phyloP scores from a whole-genome alignment of 2,888 invertebrate species.

The Lasioglossum lativentre region DNA sequence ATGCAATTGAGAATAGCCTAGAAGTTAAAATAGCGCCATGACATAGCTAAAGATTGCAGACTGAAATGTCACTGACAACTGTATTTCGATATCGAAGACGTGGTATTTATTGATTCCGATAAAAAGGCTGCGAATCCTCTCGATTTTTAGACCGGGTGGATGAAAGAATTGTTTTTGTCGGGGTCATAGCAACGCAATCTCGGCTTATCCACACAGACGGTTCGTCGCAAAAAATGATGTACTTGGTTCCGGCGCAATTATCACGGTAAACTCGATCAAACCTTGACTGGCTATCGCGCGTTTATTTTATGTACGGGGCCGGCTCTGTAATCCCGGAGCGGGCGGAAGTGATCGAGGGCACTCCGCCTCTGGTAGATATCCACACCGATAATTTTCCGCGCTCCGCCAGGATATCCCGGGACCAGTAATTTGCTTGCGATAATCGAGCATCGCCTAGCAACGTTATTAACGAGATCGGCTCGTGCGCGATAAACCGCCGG shows the following conservation, averaged over 20 bases:
- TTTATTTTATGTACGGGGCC: constrained; percentile 38
- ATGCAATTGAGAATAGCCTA: neutral
- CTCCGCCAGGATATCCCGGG: constrained; percentile 6
- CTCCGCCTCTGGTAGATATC: constrained; percentile 35
- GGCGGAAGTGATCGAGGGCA: constrained; percentile 47
- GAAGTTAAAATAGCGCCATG: neutral
- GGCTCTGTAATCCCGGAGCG: constrained; percentile 35
- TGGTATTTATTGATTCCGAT: neutral
- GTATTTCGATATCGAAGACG: neutral
- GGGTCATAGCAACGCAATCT: neutral
- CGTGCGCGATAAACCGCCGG: constrained; percentile 22
- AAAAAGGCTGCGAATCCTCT: neutral
- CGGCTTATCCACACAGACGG: constrained; percentile 1
- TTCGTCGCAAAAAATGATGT: constrained; percentile 23
- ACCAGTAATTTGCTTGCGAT: constrained; percentile 11
- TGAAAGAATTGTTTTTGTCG: neutral
- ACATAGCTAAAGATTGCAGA: neutral
- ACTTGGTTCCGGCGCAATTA: constrained; percentile 35
- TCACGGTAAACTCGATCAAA: constrained; percentile 46
- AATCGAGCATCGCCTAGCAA: constrained; percentile 27
- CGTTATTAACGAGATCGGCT: constrained; percentile 37
- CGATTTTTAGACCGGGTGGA: neutral
- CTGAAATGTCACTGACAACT: neutral
- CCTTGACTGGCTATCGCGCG: constrained; percentile 18
- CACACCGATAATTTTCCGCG: constrained; percentile 50